phyloP scores from a whole-genome alignment of 2,797 vertebrate genomes.

The Peromyscus melanophrys region DNA sequence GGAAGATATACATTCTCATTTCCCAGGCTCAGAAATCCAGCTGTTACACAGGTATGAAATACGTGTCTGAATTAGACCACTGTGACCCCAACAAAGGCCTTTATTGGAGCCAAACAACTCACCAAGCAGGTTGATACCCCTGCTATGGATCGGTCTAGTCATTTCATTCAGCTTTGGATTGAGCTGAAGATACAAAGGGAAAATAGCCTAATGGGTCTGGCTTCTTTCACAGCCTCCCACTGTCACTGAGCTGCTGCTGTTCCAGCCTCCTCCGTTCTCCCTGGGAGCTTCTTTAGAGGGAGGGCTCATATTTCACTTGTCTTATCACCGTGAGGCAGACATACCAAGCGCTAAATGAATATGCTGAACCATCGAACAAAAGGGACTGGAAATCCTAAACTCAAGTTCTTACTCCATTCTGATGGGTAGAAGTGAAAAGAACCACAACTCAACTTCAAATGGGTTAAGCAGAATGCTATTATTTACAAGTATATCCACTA shows the following conservation, averaged over 20 bases:
- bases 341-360: background rate
- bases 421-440: background rate
- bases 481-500: background rate
- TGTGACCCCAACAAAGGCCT: background rate
- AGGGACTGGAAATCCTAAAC: background rate
- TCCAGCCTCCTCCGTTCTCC: background rate
- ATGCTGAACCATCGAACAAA: background rate
- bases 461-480: background rate
- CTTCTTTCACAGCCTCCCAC: too few relatives aligned
- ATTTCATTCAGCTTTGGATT: background rate
- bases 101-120: background rate
- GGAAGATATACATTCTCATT: slow-evolving; percentile 37
- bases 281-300: background rate
- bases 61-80: slow-evolving; percentile 7
- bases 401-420: background rate
- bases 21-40: slow-evolving; percentile 32
- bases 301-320: background rate
- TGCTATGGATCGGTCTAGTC: background rate
- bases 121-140: background rate
- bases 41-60: slow-evolving; percentile 57
- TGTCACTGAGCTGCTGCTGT: too few relatives aligned
- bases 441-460: background rate
- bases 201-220: background rate
- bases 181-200: background rate
- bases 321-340: background rate